Percentiles rank a stretch among this genome's conserved stretches.
Conservation (phyloP, 2,797 vertebrate species). For the Echeneis naucrates region DNA sequence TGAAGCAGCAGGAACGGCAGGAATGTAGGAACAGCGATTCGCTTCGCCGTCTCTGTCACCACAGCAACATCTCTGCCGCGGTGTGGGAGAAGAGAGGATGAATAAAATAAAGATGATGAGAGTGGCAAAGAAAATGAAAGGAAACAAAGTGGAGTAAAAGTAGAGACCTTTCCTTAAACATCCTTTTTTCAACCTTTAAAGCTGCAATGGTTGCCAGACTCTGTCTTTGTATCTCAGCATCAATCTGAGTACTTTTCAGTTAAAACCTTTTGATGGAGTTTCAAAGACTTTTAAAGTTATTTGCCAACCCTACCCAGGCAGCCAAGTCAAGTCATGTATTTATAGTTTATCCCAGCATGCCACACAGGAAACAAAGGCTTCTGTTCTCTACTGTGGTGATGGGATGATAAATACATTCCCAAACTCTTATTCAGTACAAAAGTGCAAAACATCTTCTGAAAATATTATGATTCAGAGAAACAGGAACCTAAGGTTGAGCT, state of each 20-base stretch:
- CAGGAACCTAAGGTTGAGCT: slow-evolving; percentile 2
- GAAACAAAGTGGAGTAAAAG: slow-evolving; percentile 9
- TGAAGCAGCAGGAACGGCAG: slow-evolving; percentile 71
- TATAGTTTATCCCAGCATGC: slow-evolving; percentile 64
- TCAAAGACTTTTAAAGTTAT: slow-evolving; percentile 44
- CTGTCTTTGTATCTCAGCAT: slow-evolving; percentile 23
- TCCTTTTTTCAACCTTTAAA: background rate
- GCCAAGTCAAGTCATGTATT: slow-evolving; percentile 58
- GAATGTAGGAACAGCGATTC: slow-evolving; percentile 76
- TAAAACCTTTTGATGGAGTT: slow-evolving; percentile 32
- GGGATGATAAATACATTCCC: slow-evolving; percentile 47
- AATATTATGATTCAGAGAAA: slow-evolving; percentile 53
- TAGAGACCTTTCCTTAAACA: slow-evolving; percentile 20
- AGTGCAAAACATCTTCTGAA: slow-evolving; percentile 44
- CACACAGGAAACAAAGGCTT: slow-evolving; percentile 48
- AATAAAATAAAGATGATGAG: slow-evolving; percentile 2
- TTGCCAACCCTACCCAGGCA: slow-evolving; percentile 19
- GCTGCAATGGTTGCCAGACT: slow-evolving; percentile 26
- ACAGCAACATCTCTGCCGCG: slow-evolving; percentile 52
- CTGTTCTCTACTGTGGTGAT: slow-evolving; percentile 37
- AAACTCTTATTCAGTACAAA: slow-evolving; percentile 45
- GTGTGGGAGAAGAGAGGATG: slow-evolving; percentile 32
- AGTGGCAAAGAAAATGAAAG: background rate
- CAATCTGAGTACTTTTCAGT: slow-evolving; percentile 6
- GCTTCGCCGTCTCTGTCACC: slow-evolving; percentile 58